phyloP scores from a whole-genome alignment of 2,113 vertebrate species.

The Castor canadensis region DNA sequence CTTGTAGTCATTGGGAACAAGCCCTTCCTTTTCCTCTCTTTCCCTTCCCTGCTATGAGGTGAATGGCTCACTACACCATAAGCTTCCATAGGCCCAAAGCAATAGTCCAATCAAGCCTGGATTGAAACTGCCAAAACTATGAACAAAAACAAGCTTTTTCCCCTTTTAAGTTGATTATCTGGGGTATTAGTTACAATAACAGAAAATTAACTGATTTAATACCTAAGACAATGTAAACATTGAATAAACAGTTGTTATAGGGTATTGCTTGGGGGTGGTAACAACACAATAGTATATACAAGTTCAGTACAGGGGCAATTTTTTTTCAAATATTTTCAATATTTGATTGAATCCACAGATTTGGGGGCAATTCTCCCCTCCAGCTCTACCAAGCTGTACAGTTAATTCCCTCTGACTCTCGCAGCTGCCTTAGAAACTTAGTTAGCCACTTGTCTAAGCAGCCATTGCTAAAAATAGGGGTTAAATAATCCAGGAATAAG shows the following conservation, averaged over 20 bases:
- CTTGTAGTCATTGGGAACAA: neutral
- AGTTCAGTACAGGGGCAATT: no score
- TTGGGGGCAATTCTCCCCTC: no score
- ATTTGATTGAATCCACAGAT: neutral
- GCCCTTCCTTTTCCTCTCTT: neutral
- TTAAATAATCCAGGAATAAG: neutral
- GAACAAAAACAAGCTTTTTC: neutral
- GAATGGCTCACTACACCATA: neutral
- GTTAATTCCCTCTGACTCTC: neutral
- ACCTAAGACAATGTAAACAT: neutral
- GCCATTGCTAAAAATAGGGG: neutral
- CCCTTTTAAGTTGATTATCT: neutral
- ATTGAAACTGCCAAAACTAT: neutral
- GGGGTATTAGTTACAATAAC: neutral
- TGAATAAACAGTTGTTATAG: neutral
- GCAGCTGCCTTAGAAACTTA: neutral
- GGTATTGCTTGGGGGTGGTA: neutral
- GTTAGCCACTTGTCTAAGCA: neutral
- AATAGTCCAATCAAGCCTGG: fast-evolving
- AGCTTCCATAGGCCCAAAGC: neutral
- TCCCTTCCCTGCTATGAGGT: neutral
- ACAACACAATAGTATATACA: neutral
- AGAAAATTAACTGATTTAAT: neutral
- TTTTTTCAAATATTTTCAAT: neutral
- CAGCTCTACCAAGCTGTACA: no score